Percentiles rank a stretch among this genome's conserved stretches.
Conservation (phyloP, 2,888 invertebrate species). For the Norana najaformis region DNA sequence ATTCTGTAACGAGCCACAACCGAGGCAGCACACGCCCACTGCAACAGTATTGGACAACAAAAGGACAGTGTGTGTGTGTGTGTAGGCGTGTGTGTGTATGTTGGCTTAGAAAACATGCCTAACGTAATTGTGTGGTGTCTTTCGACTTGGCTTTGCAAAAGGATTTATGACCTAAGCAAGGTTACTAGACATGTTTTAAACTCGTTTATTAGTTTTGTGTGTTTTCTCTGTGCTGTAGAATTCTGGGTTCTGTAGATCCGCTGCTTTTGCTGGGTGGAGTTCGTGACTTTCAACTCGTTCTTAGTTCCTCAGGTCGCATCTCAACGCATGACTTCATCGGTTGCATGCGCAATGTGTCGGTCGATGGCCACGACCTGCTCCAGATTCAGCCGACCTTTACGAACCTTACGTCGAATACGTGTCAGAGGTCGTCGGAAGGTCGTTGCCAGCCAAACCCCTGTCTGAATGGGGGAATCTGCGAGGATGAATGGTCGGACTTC, state of each 20-base stretch:
- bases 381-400: conserved; percentile 71
- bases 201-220: not conserved
- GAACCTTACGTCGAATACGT: conserved; percentile 75
- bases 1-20: not conserved
- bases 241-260: conserved; percentile 24
- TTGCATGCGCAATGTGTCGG: conserved; percentile 85
- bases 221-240: conserved; percentile 24
- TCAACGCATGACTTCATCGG: conserved; percentile 87
- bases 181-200: not conserved
- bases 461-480: conserved; percentile 69
- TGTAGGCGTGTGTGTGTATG: too few species aligned
- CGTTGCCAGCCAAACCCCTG: conserved; percentile 21
- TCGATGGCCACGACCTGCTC: conserved; percentile 72
- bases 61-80: too few species aligned
- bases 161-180: not conserved
- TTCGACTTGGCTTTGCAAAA: too few species aligned
- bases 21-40: too few species aligned
- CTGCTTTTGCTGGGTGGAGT: conserved; percentile 39
- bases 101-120: too few species aligned
- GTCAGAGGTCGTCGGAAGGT: conserved; percentile 67
- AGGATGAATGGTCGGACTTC: conserved; percentile 83
- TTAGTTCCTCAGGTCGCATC: conserved; percentile 31
- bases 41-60: too few species aligned
- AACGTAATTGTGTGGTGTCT: too few species aligned
- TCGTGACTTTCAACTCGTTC: conserved; percentile 31